Conservation (phyloP, 1,140 invertebrate genomes). For the Plectus sambesii region DNA sequence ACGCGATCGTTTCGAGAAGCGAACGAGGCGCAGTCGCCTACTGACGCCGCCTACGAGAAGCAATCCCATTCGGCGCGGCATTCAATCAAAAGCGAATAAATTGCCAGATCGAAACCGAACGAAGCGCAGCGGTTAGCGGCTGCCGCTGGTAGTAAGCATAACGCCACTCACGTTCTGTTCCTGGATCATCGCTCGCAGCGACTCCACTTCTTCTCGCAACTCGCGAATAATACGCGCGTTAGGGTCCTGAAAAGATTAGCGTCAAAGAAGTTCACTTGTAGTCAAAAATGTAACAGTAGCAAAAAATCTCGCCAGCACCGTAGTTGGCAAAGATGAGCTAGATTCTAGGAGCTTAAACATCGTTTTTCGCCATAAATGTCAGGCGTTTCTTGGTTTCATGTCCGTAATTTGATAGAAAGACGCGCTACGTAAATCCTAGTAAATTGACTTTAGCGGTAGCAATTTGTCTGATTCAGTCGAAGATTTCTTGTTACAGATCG, state of each 20-base stretch:
- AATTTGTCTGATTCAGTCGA: too few relatives aligned
- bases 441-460: slow-evolving; percentile 46
- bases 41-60: too few relatives aligned
- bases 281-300: slow-evolving; percentile 1
- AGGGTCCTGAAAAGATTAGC: slow-evolving; percentile 57
- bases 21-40: too few relatives aligned
- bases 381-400: too few relatives aligned
- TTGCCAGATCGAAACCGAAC: neutral
- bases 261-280: neutral
- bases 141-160: slow-evolving; percentile 14
- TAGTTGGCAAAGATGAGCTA: too few relatives aligned
- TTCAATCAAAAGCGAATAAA: neutral
- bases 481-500: too few relatives aligned
- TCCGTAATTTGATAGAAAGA: too few relatives aligned
- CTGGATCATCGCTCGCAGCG: slow-evolving; percentile 63
- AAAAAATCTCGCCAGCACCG: too few relatives aligned
- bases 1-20: too few relatives aligned
- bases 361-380: slow-evolving; percentile 16
- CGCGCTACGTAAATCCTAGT: too few relatives aligned
- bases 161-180: slow-evolving; percentile 23
- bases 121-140: neutral
- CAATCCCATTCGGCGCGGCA: too few relatives aligned
- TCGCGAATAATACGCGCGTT: slow-evolving; percentile 92
- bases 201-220: slow-evolving; percentile 84
- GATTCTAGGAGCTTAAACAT: too few relatives aligned